Base-by-base conservation (phyloP, 2,797 vertebrate genomes). In the Crocidura indochinensis region DNA sequence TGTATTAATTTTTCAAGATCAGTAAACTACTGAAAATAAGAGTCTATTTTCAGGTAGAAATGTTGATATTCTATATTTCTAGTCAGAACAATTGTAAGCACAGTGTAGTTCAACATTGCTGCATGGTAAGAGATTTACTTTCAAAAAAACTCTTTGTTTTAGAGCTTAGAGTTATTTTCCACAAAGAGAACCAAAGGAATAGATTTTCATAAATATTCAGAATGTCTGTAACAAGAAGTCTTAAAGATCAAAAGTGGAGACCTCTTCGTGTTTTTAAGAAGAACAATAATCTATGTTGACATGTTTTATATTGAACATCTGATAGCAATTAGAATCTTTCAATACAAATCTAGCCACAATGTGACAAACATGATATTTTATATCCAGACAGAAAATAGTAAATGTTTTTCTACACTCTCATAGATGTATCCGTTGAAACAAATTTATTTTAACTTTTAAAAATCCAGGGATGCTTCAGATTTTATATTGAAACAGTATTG, bases 1-100 rank as follows among this genome's bases (percentile, higher is more conserved):
- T 29, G 88, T 73, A 24, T 84, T 81, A 81, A 49, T n/a, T 78
- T 51, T 71, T 76, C n/a, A n/a, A 27, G 73, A 64, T 92, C 29
- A 56, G 2, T 53, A 76, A 72, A 14, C 2, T 31, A 26, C 15
- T 64, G 29, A 44, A 12, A 64, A 62, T 15, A 65, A 49, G 17
- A 64, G 10, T 24, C 4, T 1, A 27, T 3, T 62, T 78, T 79
- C n/a, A 29, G 71, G 68, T 7, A 29, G 8, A 82, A 26, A 65
- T 65, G 26, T 27, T 10, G 64, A 76, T 67, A 81, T 84, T 80
- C 2, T 77, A 0, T 0, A 44, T 76, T 8, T 81, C 19, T 1
- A 69, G 9, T 60, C 46, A 71, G 65, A 31, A 68, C 10, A 71
- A 38, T 6, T 84, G 26, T 14, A 53, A 38, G 31, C 3, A 31